Evolutionary conservation across 2,797 vertebrate species (phyloP).

Genomic region (Spheniscus humboldti): DNA sequence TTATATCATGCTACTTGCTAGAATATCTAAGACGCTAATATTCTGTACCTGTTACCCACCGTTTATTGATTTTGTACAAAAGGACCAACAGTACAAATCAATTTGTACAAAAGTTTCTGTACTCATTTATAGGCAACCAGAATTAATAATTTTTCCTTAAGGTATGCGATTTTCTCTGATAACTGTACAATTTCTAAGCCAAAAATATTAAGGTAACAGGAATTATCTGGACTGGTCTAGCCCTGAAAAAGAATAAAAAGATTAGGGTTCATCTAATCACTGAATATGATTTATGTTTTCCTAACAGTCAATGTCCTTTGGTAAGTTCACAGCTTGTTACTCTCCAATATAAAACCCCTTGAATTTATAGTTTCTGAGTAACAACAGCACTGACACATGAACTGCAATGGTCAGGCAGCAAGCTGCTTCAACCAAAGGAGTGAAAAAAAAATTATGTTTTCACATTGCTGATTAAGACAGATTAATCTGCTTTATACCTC

Average conservation of each 20-base stretch:
- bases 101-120: not conserved
- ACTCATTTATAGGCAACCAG: not conserved
- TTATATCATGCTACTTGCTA: not conserved
- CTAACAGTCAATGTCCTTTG: not conserved
- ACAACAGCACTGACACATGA: not conserved
- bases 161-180: not conserved
- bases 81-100: not conserved
- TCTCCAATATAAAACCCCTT: not conserved
- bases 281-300: not conserved
- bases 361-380: not conserved
- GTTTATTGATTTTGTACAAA: not conserved
- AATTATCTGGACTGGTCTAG: not conserved
- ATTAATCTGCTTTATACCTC: conserved; percentile 8
- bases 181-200: not conserved
- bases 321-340: not conserved
- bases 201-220: not conserved
- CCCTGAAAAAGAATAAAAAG: not conserved
- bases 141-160: not conserved
- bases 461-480: not conserved
- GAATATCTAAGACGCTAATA: not conserved
- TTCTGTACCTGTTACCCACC: not conserved
- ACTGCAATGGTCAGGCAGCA: not conserved
- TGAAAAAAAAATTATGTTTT: not conserved
- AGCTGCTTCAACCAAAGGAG: not conserved
- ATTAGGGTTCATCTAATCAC: not conserved